A percentile compares a stretch with the other conserved stretches of the same genome.
Conservation (phyloP, 2,888 invertebrate species). For the Spisula solida region DNA sequence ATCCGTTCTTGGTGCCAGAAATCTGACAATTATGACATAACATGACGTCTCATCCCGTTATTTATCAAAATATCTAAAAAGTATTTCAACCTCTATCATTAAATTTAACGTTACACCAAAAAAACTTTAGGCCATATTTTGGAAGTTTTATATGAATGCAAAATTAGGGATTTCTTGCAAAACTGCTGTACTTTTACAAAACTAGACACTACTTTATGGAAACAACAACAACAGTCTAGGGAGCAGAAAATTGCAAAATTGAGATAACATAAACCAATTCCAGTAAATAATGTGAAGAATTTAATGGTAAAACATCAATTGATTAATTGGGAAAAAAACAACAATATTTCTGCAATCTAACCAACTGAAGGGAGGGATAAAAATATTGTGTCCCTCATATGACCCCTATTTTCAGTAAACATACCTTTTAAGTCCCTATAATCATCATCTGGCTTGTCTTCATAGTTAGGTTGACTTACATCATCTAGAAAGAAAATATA, state of each 20-base stretch:
- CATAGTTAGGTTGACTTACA: neutral
- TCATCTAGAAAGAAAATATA: slow-evolving; percentile 21
- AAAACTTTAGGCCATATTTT: neutral
- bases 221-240: too few relatives aligned
- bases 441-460: neutral
- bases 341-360: neutral
- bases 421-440: slow-evolving; percentile 49
- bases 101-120: neutral
- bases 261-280: too few relatives aligned
- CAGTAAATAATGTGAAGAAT: too few relatives aligned
- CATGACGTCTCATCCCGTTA: neutral
- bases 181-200: too few relatives aligned
- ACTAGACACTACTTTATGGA: too few relatives aligned
- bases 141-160: too few relatives aligned
- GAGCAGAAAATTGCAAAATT: too few relatives aligned
- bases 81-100: neutral
- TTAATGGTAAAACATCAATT: neutral
- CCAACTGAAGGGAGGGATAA: neutral
- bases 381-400: neutral
- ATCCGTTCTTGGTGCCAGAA: neutral
- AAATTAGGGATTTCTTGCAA: too few relatives aligned
- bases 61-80: neutral
- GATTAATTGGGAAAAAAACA: neutral
- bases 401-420: neutral
- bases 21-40: slow-evolving; percentile 1